Evolutionary conservation across 2,797 vertebrate species (phyloP).

Genomic region (Percopsis omiscomaycus): DNA sequence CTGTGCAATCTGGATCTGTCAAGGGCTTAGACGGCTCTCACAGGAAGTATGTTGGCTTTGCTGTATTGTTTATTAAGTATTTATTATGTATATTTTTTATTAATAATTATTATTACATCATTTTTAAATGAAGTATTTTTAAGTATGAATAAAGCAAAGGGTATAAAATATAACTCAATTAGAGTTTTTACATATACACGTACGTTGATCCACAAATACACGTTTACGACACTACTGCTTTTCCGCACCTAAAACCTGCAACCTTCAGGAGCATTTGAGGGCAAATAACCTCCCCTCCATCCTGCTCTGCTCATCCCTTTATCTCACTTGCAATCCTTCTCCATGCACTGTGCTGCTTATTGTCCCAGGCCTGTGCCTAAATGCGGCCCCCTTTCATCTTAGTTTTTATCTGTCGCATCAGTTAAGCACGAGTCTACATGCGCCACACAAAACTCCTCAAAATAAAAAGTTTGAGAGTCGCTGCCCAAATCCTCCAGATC

Average conservation of each 20-base stretch:
- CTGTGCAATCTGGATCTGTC: constrained; percentile 12
- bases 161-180: not conserved
- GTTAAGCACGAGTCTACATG: constrained; percentile 61
- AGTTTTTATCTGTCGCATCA: constrained; percentile 77
- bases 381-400: constrained; percentile 70
- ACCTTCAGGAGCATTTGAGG: constrained; percentile 51
- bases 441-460: constrained; percentile 60
- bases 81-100: no score
- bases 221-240: not conserved
- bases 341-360: constrained; percentile 50
- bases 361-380: constrained; percentile 69
- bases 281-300: constrained; percentile 29
- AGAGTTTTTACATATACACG: not conserved
- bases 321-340: constrained; percentile 55
- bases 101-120: no score
- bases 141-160: no score
- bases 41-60: constrained; percentile 3
- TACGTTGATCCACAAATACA: constrained; percentile 1
- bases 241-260: constrained; percentile 19
- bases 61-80: no score
- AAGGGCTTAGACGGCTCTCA: constrained; percentile 6
- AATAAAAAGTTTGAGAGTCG: constrained; percentile 75
- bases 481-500: constrained; percentile 71
- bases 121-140: no score
- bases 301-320: constrained; percentile 62